Base-by-base conservation (phyloP, 92 coral and sea anemone species). In the Virgularia gustaviana region DNA sequence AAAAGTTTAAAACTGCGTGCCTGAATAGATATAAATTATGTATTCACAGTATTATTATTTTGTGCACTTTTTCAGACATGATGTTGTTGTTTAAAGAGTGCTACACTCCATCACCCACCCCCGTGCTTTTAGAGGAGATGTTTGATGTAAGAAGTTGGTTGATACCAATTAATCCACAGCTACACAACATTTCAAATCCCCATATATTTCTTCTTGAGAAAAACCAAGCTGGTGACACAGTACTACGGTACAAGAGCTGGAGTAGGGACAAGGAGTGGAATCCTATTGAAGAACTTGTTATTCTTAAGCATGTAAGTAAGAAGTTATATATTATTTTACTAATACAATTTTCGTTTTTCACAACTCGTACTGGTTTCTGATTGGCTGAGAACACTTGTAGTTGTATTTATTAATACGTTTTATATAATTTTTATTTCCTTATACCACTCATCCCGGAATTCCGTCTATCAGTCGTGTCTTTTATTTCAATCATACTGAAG, bases 211-310 rank as follows among this genome's bases (percentile, higher is more conserved):
- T 78, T 15, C 23, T 78, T 29, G 54, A 70, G 49, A 71, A 78
- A 44, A 38, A 28, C 32, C 25, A 36, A 4, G 22, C 13, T 20
- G 58, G 59, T 8, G 83, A 70, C 55, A 44, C 70, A 16, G 65
- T 70, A 5, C 78, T 78, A 5, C n/a, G 73, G 27, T 78, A 78
- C 51, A 78, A 78, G 60, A 34, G 57, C 43, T 78, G 83, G 83
- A 34, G 78, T 27, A 78, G 83, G 9, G 83, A 78, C 47, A 24
- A 39, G 15, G 68, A 70, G 28, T 78, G 83, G 83, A 18, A 20
- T 45, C 83, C 83, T 36, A 39, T 31, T 29, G 41, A 57, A 47
- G 55, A 15, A 25, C 15, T 47, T 4, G 55, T 47, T 19, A 47
- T 47, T 5, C 6, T 47, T 47, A 47, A 47, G 22, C 55, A 5